These are phyloP conservation scores for Sitodiplosis mosellana DNA, from an alignment of 1,140 invertebrate species.

Conservation along the genomic window DNA sequence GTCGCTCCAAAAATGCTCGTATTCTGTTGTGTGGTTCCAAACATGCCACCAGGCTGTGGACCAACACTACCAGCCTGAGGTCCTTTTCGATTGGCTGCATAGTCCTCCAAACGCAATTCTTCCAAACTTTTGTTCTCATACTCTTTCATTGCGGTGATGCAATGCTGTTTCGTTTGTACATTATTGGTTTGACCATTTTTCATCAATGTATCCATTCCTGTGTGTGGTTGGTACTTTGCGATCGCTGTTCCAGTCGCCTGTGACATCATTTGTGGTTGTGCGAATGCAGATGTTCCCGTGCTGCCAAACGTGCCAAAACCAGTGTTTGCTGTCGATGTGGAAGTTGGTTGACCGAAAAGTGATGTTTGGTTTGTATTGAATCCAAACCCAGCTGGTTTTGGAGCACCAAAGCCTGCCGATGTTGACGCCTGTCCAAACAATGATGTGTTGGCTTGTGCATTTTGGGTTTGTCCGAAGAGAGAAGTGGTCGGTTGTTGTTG, in stretches of 20 bases:
- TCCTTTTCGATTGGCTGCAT: slow-evolving; percentile 73
- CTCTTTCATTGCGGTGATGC: slow-evolving; percentile 95
- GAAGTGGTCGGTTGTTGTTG: slow-evolving; percentile 5
- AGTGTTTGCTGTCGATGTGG: slow-evolving; percentile 23
- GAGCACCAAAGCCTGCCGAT: slow-evolving; percentile 37
- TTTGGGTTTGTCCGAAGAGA: slow-evolving; percentile 1
- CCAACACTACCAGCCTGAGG: slow-evolving; percentile 15
- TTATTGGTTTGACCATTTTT: slow-evolving; percentile 65
- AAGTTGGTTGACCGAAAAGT: slow-evolving; percentile 35
- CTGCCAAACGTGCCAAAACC: slow-evolving; percentile 39
- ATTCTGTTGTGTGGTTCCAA: slow-evolving; percentile 13
- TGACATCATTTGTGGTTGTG: slow-evolving; percentile 22
- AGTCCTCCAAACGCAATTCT: slow-evolving; percentile 87
- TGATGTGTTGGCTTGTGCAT: slow-evolving; percentile 8
- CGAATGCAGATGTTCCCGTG: slow-evolving; percentile 26
- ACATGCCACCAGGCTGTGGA: slow-evolving; percentile 5
- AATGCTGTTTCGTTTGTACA: slow-evolving; percentile 83
- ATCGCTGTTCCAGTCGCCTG: slow-evolving; percentile 49
- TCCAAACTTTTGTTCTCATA: slow-evolving; percentile 89
- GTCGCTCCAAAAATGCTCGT: slow-evolving; percentile 34
- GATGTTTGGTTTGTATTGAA: slow-evolving; percentile 30
- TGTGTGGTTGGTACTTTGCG: slow-evolving; percentile 69
- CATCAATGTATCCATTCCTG: slow-evolving; percentile 77
- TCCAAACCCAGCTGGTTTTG: slow-evolving; percentile 34
- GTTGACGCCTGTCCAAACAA: slow-evolving; percentile 32